Evolutionary conservation across 2,797 vertebrate species (phyloP).

Genomic region (Halcyon badia): DNA sequence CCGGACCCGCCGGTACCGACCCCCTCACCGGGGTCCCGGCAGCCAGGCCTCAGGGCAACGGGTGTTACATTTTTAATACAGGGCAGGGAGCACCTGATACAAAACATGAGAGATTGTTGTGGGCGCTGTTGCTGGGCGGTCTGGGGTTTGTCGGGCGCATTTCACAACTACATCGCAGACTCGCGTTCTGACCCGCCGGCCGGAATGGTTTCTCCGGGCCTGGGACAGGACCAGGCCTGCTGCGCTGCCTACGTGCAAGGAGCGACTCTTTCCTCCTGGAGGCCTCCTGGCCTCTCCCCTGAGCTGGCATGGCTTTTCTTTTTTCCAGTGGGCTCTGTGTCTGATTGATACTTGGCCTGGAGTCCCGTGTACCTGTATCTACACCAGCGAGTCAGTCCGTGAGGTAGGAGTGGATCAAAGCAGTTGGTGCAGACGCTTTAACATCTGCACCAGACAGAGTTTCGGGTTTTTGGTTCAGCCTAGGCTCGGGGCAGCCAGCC

Average conservation of each 20-base stretch:
- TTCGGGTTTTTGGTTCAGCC: not conserved
- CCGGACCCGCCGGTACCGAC: not conserved
- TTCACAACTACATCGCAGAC: not conserved
- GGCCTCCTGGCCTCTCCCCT: not conserved
- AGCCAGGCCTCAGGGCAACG: not conserved
- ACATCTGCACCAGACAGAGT: not conserved
- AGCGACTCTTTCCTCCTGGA: not conserved
- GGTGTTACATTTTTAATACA: no score
- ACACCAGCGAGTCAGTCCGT: not conserved
- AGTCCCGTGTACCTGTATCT: not conserved
- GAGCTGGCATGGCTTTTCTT: not conserved
- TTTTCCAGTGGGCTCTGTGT: not conserved
- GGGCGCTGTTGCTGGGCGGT: not conserved
- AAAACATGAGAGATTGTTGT: not conserved
- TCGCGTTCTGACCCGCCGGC: not conserved
- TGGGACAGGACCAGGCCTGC: not conserved
- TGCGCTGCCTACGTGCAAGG: not conserved
- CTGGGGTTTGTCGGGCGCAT: not conserved
- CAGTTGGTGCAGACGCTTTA: not conserved
- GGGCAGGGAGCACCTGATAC: not conserved
- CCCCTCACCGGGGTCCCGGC: not conserved
- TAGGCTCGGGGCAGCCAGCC: not conserved
- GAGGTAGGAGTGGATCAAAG: not conserved
- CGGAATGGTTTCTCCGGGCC: not conserved
- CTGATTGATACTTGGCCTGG: not conserved